Evolutionary conservation across 2,888 invertebrate genomes (phyloP), one percentile per base, ranked within the genome.

Genomic region (Nycteola revayana): DNA sequence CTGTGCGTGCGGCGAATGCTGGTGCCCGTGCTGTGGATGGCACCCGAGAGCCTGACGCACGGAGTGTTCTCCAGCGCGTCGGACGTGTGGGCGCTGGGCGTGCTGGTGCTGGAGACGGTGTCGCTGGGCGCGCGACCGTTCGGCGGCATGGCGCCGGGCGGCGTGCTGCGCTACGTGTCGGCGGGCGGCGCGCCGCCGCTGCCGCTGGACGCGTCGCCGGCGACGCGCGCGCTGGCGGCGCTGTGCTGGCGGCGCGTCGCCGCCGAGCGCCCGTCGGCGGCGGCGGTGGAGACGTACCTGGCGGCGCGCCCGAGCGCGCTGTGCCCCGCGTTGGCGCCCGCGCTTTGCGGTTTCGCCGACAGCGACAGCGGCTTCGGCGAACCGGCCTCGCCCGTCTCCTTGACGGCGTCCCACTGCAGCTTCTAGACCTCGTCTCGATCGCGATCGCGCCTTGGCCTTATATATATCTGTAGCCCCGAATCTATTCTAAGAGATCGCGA

Each of bases 71-170:
- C 95, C 0, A 90, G 94, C 5, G 92, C 93, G 21, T 94, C 96
- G 0, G 97, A 97, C 74, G 92, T 96, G 23, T 97, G 97, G 97
- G 94, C 95, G 37, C 95, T 93, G 63, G 97, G 96, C 8, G 94
- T 97, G 26, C 86, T 97, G 1, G 77, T 96, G 3, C 94, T 94
- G 62, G 95, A 95, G 79, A 93, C 97, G 37, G 93, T 95, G 36
- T 95, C 97, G 1, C 95, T 97, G 72, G 97, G 97, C 4, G 94
- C 93, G 62, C 95, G 95, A 65, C 97, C 97, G 0, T 97, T 94
- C 76, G 95, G 34, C 77, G 93, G 68, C 91, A 92, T 60, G 95
- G 94, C 76, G 90, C 91, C 66, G 91, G 94, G 82, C 93, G 94
- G 22, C 67, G 96, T 67, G 92, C 93, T 74, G 41, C 46, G 51